phyloP scores from a whole-genome alignment of 2,888 invertebrate species.

The Exephanes ischioxanthus region DNA sequence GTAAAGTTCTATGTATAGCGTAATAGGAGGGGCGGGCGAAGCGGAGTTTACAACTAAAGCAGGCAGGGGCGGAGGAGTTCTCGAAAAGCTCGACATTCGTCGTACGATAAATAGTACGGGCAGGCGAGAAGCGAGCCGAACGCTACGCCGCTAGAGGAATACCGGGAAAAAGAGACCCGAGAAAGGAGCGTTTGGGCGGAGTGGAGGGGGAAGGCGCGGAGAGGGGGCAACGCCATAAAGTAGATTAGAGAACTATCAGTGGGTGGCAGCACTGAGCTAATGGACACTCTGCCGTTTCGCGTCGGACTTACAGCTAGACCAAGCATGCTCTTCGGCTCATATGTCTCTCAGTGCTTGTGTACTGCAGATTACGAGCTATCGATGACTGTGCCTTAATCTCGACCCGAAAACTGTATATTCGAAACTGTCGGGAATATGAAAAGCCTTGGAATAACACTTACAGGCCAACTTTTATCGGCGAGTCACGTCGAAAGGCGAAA shows the following conservation, averaged over 20 bases:
- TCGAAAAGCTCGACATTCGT: slow-evolving; percentile 33
- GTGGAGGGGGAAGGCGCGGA: neutral
- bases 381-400: slow-evolving; percentile 12
- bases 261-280: slow-evolving; percentile 54
- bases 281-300: slow-evolving; percentile 50
- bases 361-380: slow-evolving; percentile 45
- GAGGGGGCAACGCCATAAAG: slow-evolving; percentile 52
- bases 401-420: neutral
- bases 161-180: slow-evolving; percentile 18
- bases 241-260: slow-evolving; percentile 61
- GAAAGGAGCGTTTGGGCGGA: neutral
- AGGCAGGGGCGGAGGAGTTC: neutral
- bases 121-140: slow-evolving; percentile 20
- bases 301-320: slow-evolving; percentile 35
- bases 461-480: neutral
- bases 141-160: neutral
- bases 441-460: neutral
- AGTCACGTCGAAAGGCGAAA: neutral
- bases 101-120: slow-evolving; percentile 28
- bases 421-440: neutral
- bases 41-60: slow-evolving; percentile 1
- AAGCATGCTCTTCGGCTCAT: slow-evolving; percentile 18
- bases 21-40: neutral
- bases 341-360: slow-evolving; percentile 14
- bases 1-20: slow-evolving; percentile 12